These are phyloP conservation scores for Sialia sialis DNA, from an alignment of 2,113 vertebrate species.

Conservation along the genomic window DNA sequence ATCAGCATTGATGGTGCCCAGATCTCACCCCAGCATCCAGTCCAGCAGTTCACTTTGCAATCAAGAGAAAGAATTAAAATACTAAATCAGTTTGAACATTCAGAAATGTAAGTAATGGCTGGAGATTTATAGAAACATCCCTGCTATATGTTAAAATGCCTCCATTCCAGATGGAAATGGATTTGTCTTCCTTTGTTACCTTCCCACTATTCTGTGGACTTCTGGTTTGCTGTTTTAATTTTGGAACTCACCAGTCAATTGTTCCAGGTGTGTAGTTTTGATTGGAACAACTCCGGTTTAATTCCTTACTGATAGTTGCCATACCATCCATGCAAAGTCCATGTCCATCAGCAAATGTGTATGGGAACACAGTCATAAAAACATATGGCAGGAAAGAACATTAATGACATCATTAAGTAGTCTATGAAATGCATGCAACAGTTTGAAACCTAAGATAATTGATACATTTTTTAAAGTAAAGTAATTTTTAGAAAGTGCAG, in stretches of 20 bases:
- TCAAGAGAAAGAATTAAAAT: background rate
- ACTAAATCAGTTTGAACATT: background rate
- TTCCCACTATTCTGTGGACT: background rate
- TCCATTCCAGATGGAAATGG: background rate
- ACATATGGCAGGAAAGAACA: background rate
- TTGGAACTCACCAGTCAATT: slow-evolving; percentile 72
- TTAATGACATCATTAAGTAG: background rate
- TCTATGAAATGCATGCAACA: background rate
- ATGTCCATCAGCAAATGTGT: slow-evolving; percentile 19
- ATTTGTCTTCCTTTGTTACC: background rate
- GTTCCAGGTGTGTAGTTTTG: slow-evolving; percentile 61
- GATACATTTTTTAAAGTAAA: background rate
- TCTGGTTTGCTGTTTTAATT: background rate
- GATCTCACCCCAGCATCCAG: background rate
- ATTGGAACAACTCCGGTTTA: slow-evolving; percentile 32
- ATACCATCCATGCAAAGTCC: slow-evolving; percentile 10
- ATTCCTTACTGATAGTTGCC: slow-evolving; percentile 58
- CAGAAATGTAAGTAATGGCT: background rate
- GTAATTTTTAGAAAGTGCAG: background rate
- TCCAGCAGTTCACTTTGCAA: background rate
- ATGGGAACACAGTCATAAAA: background rate
- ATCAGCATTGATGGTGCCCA: background rate
- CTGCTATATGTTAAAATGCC: background rate
- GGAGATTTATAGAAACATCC: background rate
- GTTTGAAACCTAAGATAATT: background rate